phyloP scores from a whole-genome alignment of 1,140 invertebrate species.

The Drosophila bifasciata region DNA sequence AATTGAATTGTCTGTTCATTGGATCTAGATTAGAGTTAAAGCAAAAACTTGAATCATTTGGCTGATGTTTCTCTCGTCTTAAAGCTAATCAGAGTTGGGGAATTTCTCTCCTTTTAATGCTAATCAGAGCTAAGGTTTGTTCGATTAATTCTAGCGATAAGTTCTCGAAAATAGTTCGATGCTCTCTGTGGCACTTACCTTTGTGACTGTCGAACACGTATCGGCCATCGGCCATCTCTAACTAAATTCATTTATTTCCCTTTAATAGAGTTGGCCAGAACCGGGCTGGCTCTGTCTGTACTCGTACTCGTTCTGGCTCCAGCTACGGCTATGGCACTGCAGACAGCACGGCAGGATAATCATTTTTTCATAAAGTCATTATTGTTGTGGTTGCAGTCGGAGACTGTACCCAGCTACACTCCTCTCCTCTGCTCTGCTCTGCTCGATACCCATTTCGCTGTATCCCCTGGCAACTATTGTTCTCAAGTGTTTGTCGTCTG shows the following conservation, averaged over 20 bases:
- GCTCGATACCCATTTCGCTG: not conserved
- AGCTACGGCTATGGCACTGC: conserved; percentile 39
- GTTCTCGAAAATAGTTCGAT: not conserved
- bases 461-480: conserved; percentile 64
- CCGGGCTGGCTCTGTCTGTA: conserved; percentile 9
- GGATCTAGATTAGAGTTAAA: not conserved
- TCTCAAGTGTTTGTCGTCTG: conserved; percentile 74
- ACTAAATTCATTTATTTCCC: conserved; percentile 48
- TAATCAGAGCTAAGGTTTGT: too few relatives aligned
- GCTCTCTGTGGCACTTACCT: conserved; percentile 7
- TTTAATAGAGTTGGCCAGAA: conserved; percentile 58
- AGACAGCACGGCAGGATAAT: conserved; percentile 66
- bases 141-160: too few relatives aligned
- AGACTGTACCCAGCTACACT: conserved; percentile 3
- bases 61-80: too few relatives aligned
- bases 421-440: conserved; percentile 7
- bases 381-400: conserved; percentile 75
- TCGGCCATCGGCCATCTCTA: conserved; percentile 24
- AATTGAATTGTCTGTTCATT: not conserved
- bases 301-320: too few relatives aligned
- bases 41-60: too few relatives aligned
- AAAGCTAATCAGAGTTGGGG: too few relatives aligned
- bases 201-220: not conserved
- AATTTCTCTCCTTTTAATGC: too few relatives aligned
- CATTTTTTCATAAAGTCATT: conserved; percentile 82